phyloP scores from a whole-genome alignment of 1,140 invertebrate species.

The Diabrotica virgifera region DNA sequence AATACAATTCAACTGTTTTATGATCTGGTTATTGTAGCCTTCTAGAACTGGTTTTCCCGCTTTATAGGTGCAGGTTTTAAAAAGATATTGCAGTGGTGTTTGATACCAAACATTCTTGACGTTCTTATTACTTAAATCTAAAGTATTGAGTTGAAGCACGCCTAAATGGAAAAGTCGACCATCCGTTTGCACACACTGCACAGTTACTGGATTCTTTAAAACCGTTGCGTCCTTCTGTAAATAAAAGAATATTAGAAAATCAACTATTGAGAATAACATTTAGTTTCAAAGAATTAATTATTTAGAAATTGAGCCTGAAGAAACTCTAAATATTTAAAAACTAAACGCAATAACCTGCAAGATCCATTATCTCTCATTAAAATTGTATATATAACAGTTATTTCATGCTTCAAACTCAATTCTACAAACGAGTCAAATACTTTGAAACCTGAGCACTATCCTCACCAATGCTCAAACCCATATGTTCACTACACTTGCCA shows the following conservation, averaged over 20 bases:
- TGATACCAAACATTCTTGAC: slow-evolving; percentile 79
- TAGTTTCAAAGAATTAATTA: no score
- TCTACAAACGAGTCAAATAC: no score
- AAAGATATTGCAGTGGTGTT: slow-evolving; percentile 64
- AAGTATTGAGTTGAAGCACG: slow-evolving; percentile 81
- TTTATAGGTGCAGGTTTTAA: slow-evolving; percentile 61
- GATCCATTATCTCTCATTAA: no score
- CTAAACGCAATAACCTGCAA: no score
- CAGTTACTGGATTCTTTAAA: slow-evolving; percentile 71
- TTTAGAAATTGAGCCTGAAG: no score
- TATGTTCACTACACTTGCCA: no score
- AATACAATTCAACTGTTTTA: slow-evolving; percentile 73
- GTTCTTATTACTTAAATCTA: slow-evolving; percentile 63
- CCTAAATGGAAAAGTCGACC: slow-evolving; percentile 74
- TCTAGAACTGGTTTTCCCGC: slow-evolving; percentile 62
- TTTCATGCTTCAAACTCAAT: no score
- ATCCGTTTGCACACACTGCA: slow-evolving; percentile 79
- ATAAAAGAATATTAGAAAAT: slow-evolving; percentile 21
- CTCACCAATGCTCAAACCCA: no score
- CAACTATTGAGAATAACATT: no score
- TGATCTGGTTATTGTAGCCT: slow-evolving; percentile 74
- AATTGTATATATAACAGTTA: no score
- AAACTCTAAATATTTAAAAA: no score
- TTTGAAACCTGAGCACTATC: no score
- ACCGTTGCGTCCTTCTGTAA: slow-evolving; percentile 61